Conservation (phyloP, 2,888 invertebrate species). For the Sarcophaga rosellei region DNA sequence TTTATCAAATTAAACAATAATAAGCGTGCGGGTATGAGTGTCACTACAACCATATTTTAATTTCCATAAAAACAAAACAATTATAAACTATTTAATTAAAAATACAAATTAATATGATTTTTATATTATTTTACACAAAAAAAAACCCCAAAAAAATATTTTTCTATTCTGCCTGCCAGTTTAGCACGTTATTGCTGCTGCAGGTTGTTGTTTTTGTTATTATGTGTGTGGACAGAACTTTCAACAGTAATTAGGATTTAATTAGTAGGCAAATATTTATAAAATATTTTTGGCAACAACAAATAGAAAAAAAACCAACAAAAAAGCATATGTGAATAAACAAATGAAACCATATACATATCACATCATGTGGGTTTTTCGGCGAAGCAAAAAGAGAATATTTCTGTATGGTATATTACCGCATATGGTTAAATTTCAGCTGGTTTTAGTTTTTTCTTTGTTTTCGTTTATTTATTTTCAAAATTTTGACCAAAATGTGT, state of each 20-base stretch:
- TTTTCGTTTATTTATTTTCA: neutral
- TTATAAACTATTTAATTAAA: conserved; percentile 49
- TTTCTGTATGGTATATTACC: too few species aligned
- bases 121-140: neutral
- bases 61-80: conserved; percentile 44
- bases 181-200: neutral
- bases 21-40: neutral
- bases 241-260: conserved; percentile 57
- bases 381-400: neutral
- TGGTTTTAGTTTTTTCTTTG: neutral
- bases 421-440: too few species aligned
- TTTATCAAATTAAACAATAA: conserved; percentile 36
- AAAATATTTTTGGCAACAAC: conserved; percentile 9
- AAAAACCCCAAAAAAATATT: neutral
- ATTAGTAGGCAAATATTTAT: conserved; percentile 56
- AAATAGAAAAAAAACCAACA: too few species aligned
- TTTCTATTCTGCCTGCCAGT: neutral
- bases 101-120: conserved; percentile 24
- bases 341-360: too few species aligned
- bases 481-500: too few species aligned
- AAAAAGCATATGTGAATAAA: too few species aligned
- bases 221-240: conserved; percentile 17
- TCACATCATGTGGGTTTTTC: neutral
- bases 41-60: neutral
- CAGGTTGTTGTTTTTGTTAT: neutral